Evolutionary conservation across 2,797 vertebrate species (phyloP), one percentile per base, ranked within the genome.

Genomic region (Bufotes viridis): DNA sequence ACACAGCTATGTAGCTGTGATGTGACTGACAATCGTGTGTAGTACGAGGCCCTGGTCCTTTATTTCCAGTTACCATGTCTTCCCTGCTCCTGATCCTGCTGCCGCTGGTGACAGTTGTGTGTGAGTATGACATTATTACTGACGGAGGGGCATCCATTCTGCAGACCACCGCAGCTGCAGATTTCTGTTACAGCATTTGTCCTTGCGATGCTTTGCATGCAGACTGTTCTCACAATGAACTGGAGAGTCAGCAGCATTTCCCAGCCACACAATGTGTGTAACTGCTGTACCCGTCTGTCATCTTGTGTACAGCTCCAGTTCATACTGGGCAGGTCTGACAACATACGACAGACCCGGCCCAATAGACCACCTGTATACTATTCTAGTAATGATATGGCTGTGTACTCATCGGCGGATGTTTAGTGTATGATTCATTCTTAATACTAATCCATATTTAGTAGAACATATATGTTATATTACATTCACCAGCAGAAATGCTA

Each of bases 101-200:
- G 57, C 65, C 80, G 34, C 74, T 49, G 69, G 76, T 65, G 83
- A 75, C 87, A 55, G 53, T 26, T 34, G 83, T 67, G 55, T 81
- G 87, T 88, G 87, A 88, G 87, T 88, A 85, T 85, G 82, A 29
- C 42, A 24, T 65, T 42, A 69, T 29, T 15, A 7, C 5, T n/a
- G 49, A n/a, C 42, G 20, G 42, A 13, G 2, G 8, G 24, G 72
- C 72, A 26, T 81, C 67, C 53, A 79, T 29, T 29, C 72, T 76
- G 3, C 26, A 55, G 75, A 58, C 20, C 78, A 9, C 18, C 22
- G 13, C 34, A 12, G 74, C 53, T 58, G 67, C 20, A 81, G 49
- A 29, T 26, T 17, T 17, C 17, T 14, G 2, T 24, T 63, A 15
- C 12, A 42, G 42, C 42, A 11, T 55, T 42, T 65, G 78, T 53